These are phyloP conservation scores for Vannuccia rotundouncinata DNA, from an alignment of 2,888 invertebrate genomes.

Conservation along the genomic window DNA sequence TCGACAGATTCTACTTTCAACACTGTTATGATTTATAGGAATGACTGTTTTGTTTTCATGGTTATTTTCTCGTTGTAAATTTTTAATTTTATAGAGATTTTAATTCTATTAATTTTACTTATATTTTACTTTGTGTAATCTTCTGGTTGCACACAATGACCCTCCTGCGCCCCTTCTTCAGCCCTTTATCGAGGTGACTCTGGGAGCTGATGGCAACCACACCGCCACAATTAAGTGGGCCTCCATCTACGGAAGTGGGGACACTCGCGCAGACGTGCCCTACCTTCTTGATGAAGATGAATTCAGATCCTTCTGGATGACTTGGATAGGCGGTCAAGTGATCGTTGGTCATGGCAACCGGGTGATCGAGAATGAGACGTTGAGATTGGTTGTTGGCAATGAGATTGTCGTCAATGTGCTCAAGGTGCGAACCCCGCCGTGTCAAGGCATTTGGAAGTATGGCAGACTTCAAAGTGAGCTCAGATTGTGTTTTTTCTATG, in stretches of 20 bases:
- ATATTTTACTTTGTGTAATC: no score
- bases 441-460: neutral
- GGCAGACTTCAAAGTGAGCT: neutral
- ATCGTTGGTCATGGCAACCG: neutral
- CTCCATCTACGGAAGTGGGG: neutral
- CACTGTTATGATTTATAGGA: no score
- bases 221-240: neutral
- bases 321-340: slow-evolving; percentile 7
- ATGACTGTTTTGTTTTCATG: no score
- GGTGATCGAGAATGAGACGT: neutral
- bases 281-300: slow-evolving; percentile 12
- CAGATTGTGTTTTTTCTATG: no score
- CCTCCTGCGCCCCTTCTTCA: no score
- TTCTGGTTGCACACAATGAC: no score
- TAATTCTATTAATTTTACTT: no score
- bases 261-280: neutral
- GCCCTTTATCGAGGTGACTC: slow-evolving; percentile 2
- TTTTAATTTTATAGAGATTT: no score
- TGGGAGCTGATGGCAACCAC: neutral
- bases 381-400: neutral
- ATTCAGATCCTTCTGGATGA: slow-evolving; percentile 22
- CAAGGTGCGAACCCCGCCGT: neutral
- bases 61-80: no score
- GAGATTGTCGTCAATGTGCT: neutral
- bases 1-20: no score